Conservation (phyloP, 2,888 invertebrate species). For the Acanthacorydalis orientalis region DNA sequence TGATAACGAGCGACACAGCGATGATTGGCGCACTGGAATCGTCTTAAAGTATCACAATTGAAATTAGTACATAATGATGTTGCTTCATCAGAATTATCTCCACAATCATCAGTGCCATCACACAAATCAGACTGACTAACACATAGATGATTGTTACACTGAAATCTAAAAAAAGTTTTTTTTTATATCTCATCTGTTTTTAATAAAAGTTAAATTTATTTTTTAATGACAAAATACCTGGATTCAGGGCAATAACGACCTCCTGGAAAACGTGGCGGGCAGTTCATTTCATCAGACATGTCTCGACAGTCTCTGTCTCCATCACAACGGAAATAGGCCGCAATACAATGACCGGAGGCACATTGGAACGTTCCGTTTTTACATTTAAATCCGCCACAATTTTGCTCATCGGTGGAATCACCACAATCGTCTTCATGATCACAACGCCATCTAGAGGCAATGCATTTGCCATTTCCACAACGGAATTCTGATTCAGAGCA, state of each 20-base stretch:
- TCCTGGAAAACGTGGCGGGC: constrained; percentile 74
- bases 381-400: constrained; percentile 69
- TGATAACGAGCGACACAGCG: constrained; percentile 74
- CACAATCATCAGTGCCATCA: constrained; percentile 87
- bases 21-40: constrained; percentile 83
- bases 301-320: constrained; percentile 81
- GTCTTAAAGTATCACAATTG: constrained; percentile 64
- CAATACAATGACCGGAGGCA: constrained; percentile 82
- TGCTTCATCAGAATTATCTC: constrained; percentile 80
- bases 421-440: constrained; percentile 96
- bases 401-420: constrained; percentile 79
- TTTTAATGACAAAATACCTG: constrained; percentile 18
- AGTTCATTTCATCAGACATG: constrained; percentile 77
- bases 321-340: constrained; percentile 74
- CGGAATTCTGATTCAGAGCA: constrained; percentile 89
- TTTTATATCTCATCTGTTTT: neutral
- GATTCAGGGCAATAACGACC: constrained; percentile 80
- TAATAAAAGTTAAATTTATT: neutral
- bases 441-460: constrained; percentile 84
- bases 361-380: constrained; percentile 87
- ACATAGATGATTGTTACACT: constrained; percentile 84
- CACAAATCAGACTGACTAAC: constrained; percentile 79
- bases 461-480: constrained; percentile 77
- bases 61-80: constrained; percentile 65
- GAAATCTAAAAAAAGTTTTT: constrained; percentile 42